Evolutionary conservation across 2,113 vertebrate species (phyloP), one percentile per base, ranked within the genome.

Genomic region (Vulpes vulpes): DNA sequence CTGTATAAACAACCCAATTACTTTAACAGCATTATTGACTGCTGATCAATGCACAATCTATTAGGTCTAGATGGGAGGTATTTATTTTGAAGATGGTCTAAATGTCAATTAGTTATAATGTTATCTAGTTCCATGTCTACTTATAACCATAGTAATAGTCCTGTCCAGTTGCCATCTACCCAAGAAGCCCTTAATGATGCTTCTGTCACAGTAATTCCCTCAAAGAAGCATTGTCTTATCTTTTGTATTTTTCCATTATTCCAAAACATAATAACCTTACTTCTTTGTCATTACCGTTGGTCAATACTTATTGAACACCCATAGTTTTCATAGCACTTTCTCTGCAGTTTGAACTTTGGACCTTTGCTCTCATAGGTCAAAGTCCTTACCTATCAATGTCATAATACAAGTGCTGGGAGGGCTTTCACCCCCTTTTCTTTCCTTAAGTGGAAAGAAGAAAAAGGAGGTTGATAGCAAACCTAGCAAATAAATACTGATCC

Each of bases 191-290:
- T 95, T 98, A 98, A 97, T 97, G 96, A 96, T 95, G 74, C n/a
- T 96, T 96, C 90, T 96, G 80, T 97, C 96, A 95, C 87, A 90
- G 60, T 96, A 97, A 92, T 97, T 97, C 96, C 89, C 87, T 97
- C 16, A 93, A 82, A 92, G 87, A 97, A 89, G 53, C 79, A 96
- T 92, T 95, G 78, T 91, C 19, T 94, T 97, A 92, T 94, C 97
- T 97, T 97, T 97, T 96, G 90, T 97, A 92, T 97, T 97, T 97
- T 98, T 79, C 97, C 89, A 96, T 98, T 98, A 97, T 96, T 92
- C 71, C 80, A 22, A 94, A 96, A 97, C 97, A 97, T 95, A 98
- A 85, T 98, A 97, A 92, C 83, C 32, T 88, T 97, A 96, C 90
- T 96, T 96, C 93, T 98, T 97, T 97, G 90, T 98, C 97, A 96